Evolutionary conservation across 2,113 vertebrate genomes (phyloP).

Genomic region (Thunnus thynnus): DNA sequence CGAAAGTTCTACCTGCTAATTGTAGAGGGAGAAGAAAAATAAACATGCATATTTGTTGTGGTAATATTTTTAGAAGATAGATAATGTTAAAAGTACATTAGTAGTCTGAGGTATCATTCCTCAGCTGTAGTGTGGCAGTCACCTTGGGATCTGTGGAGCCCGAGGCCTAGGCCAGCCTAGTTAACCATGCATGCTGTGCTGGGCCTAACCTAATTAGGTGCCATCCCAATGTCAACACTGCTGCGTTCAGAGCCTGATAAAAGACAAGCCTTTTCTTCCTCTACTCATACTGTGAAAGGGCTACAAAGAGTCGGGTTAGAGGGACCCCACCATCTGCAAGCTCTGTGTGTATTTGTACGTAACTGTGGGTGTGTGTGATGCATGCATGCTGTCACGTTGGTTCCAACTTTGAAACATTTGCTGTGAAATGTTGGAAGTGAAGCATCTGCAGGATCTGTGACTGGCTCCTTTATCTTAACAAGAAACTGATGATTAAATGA

Average conservation of each 20-base stretch:
- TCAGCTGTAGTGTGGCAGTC: constrained; percentile 67
- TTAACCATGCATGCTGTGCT: constrained; percentile 79
- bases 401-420: constrained; percentile 46
- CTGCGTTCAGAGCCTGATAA: constrained; percentile 74
- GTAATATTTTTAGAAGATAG: constrained; percentile 60
- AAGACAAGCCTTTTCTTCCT: constrained; percentile 73
- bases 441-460: constrained; percentile 35
- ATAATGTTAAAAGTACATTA: constrained; percentile 58
- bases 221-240: constrained; percentile 82
- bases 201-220: constrained; percentile 82
- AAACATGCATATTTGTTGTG: not conserved
- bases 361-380: constrained; percentile 26
- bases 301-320: constrained; percentile 64
- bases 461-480: not conserved
- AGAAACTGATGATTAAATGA: constrained; percentile 3
- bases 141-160: constrained; percentile 78
- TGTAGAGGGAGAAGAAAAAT: constrained; percentile 18
- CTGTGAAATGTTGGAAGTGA: constrained; percentile 25
- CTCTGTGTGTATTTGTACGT: constrained; percentile 40
- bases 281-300: constrained; percentile 69
- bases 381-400: constrained; percentile 44
- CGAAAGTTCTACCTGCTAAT: constrained; percentile 38
- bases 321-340: constrained; percentile 76
- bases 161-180: constrained; percentile 79
- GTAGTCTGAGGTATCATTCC: constrained; percentile 57